Evolutionary conservation across 2,888 invertebrate genomes (phyloP).

Genomic region (Idaea straminata): DNA sequence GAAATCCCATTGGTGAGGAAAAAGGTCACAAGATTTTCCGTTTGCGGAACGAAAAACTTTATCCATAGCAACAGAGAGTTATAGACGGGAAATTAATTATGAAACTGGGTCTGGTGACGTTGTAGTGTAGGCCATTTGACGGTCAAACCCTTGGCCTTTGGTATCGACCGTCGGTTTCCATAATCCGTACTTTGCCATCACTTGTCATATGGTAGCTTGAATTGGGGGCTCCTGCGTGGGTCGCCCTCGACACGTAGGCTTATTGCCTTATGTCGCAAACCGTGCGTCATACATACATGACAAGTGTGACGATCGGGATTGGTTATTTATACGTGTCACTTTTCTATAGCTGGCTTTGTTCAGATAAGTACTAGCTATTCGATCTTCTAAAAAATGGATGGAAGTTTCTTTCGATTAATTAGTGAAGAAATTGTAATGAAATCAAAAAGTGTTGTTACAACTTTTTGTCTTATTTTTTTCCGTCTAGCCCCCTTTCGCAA

Average conservation of each 20-base stretch:
- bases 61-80: background rate
- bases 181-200: conserved; percentile 44
- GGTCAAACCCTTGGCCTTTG: conserved; percentile 24
- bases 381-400: too few species aligned
- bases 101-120: background rate
- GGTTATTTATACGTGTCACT: conserved; percentile 33
- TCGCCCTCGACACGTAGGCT: conserved; percentile 33
- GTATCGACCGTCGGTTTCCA: conserved; percentile 39
- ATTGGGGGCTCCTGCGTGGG: conserved; percentile 42
- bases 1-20: conserved; percentile 41
- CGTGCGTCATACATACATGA: conserved; percentile 56
- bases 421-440: too few species aligned
- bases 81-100: background rate
- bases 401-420: too few species aligned
- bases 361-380: conserved; percentile 1
- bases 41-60: background rate
- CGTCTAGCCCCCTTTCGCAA: too few species aligned
- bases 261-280: conserved; percentile 44
- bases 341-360: conserved; percentile 20
- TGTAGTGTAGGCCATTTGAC: conserved; percentile 17
- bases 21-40: conserved; percentile 16
- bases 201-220: conserved; percentile 31
- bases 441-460: too few species aligned
- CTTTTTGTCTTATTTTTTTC: too few species aligned
- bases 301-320: conserved; percentile 40